Evolutionary conservation across 1,140 invertebrate genomes (phyloP).

Genomic region (Drosophila equinoxialis): DNA sequence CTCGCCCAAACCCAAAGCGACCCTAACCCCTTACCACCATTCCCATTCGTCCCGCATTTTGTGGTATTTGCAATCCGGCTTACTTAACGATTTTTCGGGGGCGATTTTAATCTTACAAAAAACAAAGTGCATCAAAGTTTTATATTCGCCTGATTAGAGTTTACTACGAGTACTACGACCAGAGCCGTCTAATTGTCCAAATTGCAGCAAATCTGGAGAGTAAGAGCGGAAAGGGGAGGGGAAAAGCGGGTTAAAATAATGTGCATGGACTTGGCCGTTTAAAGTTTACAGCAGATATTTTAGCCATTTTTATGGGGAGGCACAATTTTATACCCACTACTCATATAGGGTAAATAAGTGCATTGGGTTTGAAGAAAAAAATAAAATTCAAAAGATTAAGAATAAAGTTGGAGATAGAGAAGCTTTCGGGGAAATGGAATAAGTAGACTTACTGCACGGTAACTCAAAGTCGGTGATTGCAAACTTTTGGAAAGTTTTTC

Average conservation of each 20-base stretch:
- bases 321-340: background rate
- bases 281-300: background rate
- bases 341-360: background rate
- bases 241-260: background rate
- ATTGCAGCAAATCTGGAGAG: background rate
- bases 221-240: background rate
- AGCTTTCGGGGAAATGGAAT: too few species aligned
- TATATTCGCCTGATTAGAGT: slow-evolving; percentile 58
- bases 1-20: background rate
- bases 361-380: background rate
- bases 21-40: background rate
- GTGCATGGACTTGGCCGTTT: background rate
- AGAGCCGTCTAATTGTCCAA: slow-evolving; percentile 32
- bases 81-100: slow-evolving; percentile 56
- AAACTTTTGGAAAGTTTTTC: background rate
- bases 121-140: slow-evolving; percentile 65
- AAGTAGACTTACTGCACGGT: too few species aligned
- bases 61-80: slow-evolving; percentile 62
- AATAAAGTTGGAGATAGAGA: too few species aligned
- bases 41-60: slow-evolving; percentile 12
- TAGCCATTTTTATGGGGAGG: background rate
- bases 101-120: slow-evolving; percentile 65
- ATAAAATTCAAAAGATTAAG: too few species aligned
- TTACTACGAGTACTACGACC: slow-evolving; percentile 1
- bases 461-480: background rate